phyloP scores from a whole-genome alignment of 2,113 vertebrate genomes.

The Anolis carolinensis region DNA sequence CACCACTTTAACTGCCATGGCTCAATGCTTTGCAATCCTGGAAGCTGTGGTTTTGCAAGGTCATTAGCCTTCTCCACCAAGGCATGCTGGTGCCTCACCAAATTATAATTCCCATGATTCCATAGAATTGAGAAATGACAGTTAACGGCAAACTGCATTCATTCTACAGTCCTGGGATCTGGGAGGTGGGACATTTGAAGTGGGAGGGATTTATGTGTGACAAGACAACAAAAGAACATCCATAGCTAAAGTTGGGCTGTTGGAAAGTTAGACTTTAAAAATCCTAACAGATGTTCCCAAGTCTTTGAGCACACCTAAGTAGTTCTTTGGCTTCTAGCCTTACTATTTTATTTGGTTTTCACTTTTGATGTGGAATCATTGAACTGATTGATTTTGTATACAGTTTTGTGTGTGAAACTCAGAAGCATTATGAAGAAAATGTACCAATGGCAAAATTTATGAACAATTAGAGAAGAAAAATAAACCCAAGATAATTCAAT shows the following conservation, averaged over 20 bases:
- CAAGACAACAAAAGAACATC: neutral
- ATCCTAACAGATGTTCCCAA: neutral
- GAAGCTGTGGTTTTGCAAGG: too few relatives aligned
- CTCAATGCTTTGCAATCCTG: too few relatives aligned
- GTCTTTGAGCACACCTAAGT: neutral
- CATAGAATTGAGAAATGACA: too few relatives aligned
- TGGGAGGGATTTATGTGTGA: neutral
- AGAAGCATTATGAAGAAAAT: slow-evolving; percentile 33
- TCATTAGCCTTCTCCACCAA: too few relatives aligned
- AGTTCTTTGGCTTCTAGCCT: neutral
- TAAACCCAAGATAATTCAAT: slow-evolving; percentile 7
- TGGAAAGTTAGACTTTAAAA: neutral
- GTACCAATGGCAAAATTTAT: slow-evolving; percentile 36
- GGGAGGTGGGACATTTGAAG: too few relatives aligned
- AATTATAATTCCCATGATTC: too few relatives aligned
- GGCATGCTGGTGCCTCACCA: too few relatives aligned
- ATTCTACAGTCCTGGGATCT: too few relatives aligned
- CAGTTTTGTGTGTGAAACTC: slow-evolving; percentile 33
- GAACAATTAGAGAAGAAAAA: neutral
- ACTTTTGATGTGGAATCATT: slow-evolving; percentile 34
- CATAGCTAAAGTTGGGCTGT: neutral
- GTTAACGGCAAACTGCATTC: too few relatives aligned
- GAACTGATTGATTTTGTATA: slow-evolving; percentile 1
- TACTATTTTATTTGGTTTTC: neutral
- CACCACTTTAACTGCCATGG: too few relatives aligned